phyloP scores from a whole-genome alignment of 2,888 invertebrate genomes.

The Acrocyrtus sp. region DNA sequence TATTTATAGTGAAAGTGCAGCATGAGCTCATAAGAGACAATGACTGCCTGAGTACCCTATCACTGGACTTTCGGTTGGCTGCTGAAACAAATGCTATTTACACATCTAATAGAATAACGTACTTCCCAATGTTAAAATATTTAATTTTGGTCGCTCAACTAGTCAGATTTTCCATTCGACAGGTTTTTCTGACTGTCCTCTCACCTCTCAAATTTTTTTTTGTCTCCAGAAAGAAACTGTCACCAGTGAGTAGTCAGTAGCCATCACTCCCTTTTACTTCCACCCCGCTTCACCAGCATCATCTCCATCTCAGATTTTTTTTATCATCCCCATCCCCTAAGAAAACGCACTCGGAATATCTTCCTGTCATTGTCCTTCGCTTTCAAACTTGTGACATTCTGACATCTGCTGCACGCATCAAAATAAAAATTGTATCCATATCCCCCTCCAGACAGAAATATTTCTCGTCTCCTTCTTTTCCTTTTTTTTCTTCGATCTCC shows the following conservation, averaged over 20 bases:
- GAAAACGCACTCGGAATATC: too few relatives aligned
- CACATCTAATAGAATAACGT: not conserved
- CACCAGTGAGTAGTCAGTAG: too few relatives aligned
- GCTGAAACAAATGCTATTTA: not conserved
- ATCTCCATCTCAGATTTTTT: not conserved
- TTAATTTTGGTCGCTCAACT: not conserved
- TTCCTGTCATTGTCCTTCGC: too few relatives aligned
- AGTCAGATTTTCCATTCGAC: too few relatives aligned
- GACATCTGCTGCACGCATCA: constrained; percentile 13
- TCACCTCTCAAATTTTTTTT: not conserved
- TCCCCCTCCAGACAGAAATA: not conserved
- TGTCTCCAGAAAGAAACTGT: too few relatives aligned
- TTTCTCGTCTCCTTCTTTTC: too few relatives aligned
- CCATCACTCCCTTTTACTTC: not conserved
- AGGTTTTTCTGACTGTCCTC: not conserved
- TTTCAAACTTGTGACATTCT: constrained; percentile 14
- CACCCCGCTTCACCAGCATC: not conserved
- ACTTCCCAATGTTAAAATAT: not conserved
- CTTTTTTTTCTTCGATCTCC: too few relatives aligned
- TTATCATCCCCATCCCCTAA: not conserved
- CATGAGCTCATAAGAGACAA: too few relatives aligned
- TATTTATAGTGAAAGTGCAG: too few relatives aligned
- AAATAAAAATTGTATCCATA: not conserved
- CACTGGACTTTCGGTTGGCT: not conserved
- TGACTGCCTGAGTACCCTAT: too few relatives aligned